A percentile compares a stretch with the other conserved stretches of the same genome.
Conservation (phyloP, 1,140 invertebrate genomes). For the Drosophila jambulina region DNA sequence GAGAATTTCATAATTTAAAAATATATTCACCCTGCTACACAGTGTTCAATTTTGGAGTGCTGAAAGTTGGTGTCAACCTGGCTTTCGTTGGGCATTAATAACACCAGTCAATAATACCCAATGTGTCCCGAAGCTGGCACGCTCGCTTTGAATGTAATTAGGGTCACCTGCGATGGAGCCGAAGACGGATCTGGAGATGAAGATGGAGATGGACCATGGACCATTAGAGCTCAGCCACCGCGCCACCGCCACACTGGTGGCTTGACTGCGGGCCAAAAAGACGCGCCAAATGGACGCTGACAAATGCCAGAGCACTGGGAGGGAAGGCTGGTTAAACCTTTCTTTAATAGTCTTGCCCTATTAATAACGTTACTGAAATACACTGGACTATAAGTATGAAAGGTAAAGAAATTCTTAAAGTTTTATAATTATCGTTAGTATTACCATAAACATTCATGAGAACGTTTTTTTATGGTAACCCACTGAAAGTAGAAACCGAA, state of each 20-base stretch:
- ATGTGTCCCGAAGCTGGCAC: slow-evolving; percentile 51
- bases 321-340: slow-evolving; percentile 34
- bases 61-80: slow-evolving; percentile 40
- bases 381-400: too few relatives aligned
- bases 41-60: slow-evolving; percentile 39
- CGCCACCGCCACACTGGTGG: slow-evolving; percentile 4
- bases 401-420: too few relatives aligned
- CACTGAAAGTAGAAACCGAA: too few relatives aligned
- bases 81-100: slow-evolving; percentile 48
- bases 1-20: not conserved
- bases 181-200: slow-evolving; percentile 37
- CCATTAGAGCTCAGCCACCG: slow-evolving; percentile 37
- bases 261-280: slow-evolving; percentile 35
- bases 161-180: slow-evolving; percentile 53
- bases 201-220: slow-evolving; percentile 26
- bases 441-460: too few relatives aligned
- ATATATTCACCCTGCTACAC: not conserved
- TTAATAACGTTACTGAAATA: not conserved
- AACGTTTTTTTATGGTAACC: too few relatives aligned
- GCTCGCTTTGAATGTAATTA: slow-evolving; percentile 61
- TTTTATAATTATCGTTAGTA: too few relatives aligned
- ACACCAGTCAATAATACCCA: slow-evolving; percentile 56
- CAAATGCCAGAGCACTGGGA: slow-evolving; percentile 37
- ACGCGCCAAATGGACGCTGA: slow-evolving; percentile 56
- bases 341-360: slow-evolving; percentile 26